These are phyloP conservation scores for Parascotia fuliginaria DNA, from an alignment of 2,888 invertebrate genomes.

Conservation along the genomic window DNA sequence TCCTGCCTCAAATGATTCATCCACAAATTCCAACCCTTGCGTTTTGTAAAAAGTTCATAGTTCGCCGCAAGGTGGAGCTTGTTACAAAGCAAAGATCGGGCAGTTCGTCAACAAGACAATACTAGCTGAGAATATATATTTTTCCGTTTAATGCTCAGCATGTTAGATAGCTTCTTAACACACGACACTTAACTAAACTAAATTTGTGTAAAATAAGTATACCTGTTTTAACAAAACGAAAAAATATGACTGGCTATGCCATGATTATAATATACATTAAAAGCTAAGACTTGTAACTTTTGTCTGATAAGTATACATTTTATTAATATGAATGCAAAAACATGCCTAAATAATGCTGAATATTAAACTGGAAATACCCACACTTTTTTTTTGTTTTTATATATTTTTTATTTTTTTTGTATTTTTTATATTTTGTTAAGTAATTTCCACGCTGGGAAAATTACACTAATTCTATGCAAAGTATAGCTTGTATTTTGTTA, in stretches of 20 bases:
- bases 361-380: conserved; percentile 86
- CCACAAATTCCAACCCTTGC: conserved; percentile 75
- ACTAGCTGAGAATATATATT: conserved; percentile 79
- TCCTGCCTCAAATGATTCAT: conserved; percentile 65
- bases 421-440: conserved; percentile 70
- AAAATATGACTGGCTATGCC: conserved; percentile 66
- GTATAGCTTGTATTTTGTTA: conserved; percentile 92
- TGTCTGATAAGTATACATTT: conserved; percentile 70
- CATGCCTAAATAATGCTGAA: conserved; percentile 85
- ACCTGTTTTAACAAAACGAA: conserved; percentile 63
- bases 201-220: conserved; percentile 56
- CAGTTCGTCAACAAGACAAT: conserved; percentile 83
- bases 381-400: conserved; percentile 72
- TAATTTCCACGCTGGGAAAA: conserved; percentile 90
- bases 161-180: conserved; percentile 72
- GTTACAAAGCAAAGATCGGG: conserved; percentile 82
- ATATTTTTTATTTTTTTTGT: conserved; percentile 50
- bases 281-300: conserved; percentile 73
- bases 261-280: conserved; percentile 77
- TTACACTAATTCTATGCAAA: conserved; percentile 97
- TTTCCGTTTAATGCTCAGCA: conserved; percentile 86
- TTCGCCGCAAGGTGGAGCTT: conserved; percentile 64
- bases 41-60: conserved; percentile 71
- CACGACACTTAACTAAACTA: conserved; percentile 70
- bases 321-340: conserved; percentile 79